A percentile compares a stretch with the other conserved stretches of the same genome.
Evolutionary conservation across 2,888 invertebrate species (phyloP).

Genomic region (Lepidochrysops patricia): DNA sequence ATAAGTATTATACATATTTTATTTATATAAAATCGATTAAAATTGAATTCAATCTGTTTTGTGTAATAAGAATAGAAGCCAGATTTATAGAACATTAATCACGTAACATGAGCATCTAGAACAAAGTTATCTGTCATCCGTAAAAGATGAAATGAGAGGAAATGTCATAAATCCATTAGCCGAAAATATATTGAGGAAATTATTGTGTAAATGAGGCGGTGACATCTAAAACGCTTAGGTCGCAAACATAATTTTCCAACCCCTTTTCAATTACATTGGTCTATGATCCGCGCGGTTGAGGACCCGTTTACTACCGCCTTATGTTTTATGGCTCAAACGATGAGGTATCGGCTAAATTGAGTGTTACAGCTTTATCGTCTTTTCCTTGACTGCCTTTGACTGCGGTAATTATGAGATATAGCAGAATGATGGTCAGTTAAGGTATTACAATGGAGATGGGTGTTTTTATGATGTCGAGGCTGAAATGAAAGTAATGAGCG

Average conservation of each 20-base stretch:
- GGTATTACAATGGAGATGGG: background rate
- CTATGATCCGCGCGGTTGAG: constrained; percentile 4
- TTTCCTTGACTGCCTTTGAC: constrained; percentile 5
- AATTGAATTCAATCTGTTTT: too few species aligned
- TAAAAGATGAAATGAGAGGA: background rate
- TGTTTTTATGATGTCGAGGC: background rate
- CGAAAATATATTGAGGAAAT: background rate
- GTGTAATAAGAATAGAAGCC: too few species aligned
- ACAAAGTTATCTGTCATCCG: background rate
- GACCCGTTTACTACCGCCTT: background rate
- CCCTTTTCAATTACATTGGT: constrained; percentile 10
- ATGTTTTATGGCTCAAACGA: constrained; percentile 3
- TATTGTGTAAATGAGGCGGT: background rate
- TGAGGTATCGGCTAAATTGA: constrained; percentile 11
- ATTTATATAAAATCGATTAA: too few species aligned
- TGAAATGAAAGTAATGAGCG: background rate
- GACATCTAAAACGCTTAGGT: background rate
- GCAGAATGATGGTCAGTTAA: background rate
- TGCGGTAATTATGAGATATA: background rate
- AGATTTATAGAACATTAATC: too few species aligned
- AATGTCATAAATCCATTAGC: background rate
- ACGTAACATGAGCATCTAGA: too few species aligned
- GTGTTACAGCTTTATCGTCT: constrained; percentile 1
- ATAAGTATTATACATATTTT: too few species aligned
- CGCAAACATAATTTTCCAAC: background rate